A percentile compares a stretch with the other conserved stretches of the same genome.
Conservation (phyloP, 2,113 vertebrate genomes). For the Pangasianodon hypophthalmus region DNA sequence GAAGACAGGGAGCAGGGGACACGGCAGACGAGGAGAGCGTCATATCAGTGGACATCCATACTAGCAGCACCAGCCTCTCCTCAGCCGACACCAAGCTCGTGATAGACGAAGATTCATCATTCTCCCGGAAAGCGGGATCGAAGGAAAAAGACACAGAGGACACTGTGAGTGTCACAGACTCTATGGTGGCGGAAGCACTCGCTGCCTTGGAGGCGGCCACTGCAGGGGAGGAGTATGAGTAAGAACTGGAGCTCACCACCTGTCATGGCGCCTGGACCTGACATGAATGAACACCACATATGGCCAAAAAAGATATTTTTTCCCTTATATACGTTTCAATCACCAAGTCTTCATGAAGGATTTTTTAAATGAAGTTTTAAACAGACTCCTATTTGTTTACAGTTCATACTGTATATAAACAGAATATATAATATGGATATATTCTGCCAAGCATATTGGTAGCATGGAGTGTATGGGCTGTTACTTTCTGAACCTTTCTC, state of each 20-base stretch:
- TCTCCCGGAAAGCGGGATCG: constrained; percentile 43
- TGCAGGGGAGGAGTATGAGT: constrained; percentile 81
- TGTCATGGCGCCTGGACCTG: neutral
- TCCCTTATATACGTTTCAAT: neutral
- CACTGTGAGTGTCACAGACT: constrained; percentile 76
- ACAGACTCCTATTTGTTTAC: constrained; percentile 48
- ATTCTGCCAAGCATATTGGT: constrained; percentile 14
- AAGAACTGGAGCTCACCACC: constrained; percentile 38
- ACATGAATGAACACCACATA: constrained; percentile 22
- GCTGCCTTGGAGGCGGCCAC: constrained; percentile 92
- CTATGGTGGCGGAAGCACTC: constrained; percentile 88
- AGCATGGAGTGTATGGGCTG: constrained; percentile 33
- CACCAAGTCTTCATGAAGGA: constrained; percentile 10
- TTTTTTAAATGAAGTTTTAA: constrained; percentile 23
- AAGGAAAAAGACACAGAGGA: constrained; percentile 60
- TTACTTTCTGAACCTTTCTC: constrained; percentile 13
- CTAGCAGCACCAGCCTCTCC: constrained; percentile 75
- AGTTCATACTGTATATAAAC: constrained; percentile 34
- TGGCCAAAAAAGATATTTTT: constrained; percentile 38
- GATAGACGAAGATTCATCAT: constrained; percentile 38
- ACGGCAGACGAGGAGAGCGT: constrained; percentile 71
- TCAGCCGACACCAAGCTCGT: constrained; percentile 69
- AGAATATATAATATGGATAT: constrained; percentile 2
- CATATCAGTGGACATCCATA: constrained; percentile 73
- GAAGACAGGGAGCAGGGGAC: constrained; percentile 65